phyloP scores from a whole-genome alignment of 2,888 invertebrate species.

The Eubasilissa splendida region DNA sequence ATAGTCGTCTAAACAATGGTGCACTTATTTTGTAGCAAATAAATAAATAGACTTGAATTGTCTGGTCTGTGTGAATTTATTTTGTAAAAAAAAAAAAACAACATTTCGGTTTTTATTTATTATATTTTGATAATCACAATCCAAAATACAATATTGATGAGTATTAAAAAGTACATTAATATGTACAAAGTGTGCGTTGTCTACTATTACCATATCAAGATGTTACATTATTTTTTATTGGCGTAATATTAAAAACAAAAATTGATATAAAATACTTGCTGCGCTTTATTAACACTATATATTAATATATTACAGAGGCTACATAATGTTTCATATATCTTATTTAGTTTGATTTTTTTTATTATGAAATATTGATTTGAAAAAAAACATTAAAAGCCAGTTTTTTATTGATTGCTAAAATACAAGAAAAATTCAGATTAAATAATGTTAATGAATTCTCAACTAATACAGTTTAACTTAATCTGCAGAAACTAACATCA shows the following conservation, averaged over 20 bases:
- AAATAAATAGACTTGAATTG: no score
- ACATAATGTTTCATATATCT: slow-evolving; percentile 1
- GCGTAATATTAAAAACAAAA: not conserved
- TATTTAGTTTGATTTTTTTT: not conserved
- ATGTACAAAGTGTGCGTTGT: slow-evolving; percentile 50
- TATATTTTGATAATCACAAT: slow-evolving; percentile 35
- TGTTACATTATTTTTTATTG: slow-evolving; percentile 33
- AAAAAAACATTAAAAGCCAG: no score
- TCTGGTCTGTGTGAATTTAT: no score
- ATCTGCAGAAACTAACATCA: no score
- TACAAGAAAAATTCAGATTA: no score
- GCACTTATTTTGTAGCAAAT: no score
- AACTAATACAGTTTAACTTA: no score
- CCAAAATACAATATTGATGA: slow-evolving; percentile 39
- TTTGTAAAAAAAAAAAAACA: not conserved
- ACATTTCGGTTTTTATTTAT: not conserved
- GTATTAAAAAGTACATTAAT: slow-evolving; percentile 47
- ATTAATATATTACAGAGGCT: slow-evolving; percentile 27
- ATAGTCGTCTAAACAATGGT: no score
- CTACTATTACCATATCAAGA: not conserved
- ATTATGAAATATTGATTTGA: no score
- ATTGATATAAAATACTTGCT: slow-evolving; percentile 37
- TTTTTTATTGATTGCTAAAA: no score
- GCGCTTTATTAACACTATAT: slow-evolving; percentile 31
- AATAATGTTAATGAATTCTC: no score